phyloP scores from a whole-genome alignment of 2,113 vertebrate genomes.

The Myotis davidii region DNA sequence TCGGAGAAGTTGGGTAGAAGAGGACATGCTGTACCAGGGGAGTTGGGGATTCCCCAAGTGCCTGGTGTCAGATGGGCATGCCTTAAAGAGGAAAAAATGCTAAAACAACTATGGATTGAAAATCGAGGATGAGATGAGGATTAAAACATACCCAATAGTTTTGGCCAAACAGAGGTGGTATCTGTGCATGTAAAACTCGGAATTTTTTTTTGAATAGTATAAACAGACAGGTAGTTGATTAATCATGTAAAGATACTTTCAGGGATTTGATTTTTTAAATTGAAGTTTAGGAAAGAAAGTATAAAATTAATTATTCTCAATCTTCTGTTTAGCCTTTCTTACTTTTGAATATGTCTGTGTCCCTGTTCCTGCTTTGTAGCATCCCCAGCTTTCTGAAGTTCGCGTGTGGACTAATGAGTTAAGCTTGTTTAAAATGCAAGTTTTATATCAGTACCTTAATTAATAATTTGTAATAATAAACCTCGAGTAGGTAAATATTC shows the following conservation, averaged over 20 bases:
- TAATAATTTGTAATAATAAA: not conserved
- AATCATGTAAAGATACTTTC: not conserved
- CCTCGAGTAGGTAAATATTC: not conserved
- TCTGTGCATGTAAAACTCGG: not conserved
- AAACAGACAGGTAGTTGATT: not conserved
- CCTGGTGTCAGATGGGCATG: not conserved
- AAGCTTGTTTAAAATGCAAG: constrained; percentile 20
- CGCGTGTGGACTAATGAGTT: not conserved
- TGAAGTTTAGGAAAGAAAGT: not conserved
- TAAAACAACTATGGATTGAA: not conserved
- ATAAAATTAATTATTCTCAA: not conserved
- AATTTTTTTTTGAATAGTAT: not conserved
- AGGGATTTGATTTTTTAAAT: not conserved
- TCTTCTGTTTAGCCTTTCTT: not conserved
- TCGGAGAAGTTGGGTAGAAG: not conserved
- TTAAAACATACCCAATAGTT: not conserved
- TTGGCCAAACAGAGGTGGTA: not conserved
- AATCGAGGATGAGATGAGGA: not conserved
- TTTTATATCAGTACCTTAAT: not conserved
- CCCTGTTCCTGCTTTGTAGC: not conserved
- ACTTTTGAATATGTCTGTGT: not conserved
- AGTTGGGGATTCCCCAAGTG: not conserved
- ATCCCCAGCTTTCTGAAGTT: not conserved
- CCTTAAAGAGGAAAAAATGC: not conserved
- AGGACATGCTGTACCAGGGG: not conserved